phyloP scores from a whole-genome alignment of 2,888 invertebrate species.

The Germaria angustata region DNA sequence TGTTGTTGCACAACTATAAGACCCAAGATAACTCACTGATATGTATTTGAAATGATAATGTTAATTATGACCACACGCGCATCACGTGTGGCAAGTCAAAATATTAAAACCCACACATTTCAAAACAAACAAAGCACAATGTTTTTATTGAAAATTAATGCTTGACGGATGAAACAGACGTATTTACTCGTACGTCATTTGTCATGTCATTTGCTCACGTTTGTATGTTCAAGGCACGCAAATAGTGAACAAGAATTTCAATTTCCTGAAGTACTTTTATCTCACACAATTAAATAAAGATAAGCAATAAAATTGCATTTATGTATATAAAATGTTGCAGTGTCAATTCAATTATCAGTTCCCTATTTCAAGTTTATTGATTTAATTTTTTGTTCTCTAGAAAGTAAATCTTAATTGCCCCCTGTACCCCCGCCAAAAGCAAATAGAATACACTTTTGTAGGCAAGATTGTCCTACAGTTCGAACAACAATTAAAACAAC shows the following conservation, averaged over 20 bases:
- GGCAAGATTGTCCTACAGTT: neutral
- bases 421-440: neutral
- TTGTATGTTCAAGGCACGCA: neutral
- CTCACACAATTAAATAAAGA: neutral
- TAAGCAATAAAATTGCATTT: neutral
- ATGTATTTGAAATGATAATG: neutral
- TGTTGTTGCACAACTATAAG: too few relatives aligned
- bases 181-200: conserved; percentile 9
- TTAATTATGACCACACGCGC: neutral
- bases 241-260: neutral
- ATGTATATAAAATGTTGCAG: neutral
- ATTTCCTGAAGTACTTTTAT: neutral
- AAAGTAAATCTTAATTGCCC: neutral
- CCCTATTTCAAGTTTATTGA: neutral
- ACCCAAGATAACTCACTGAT: too few relatives aligned
- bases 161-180: neutral
- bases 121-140: neutral
- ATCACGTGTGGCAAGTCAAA: neutral
- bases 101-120: neutral
- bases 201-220: neutral
- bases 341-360: neutral
- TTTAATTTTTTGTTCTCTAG: neutral
- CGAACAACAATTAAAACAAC: neutral
- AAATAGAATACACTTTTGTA: too few relatives aligned
- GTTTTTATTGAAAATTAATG: neutral